A percentile compares a stretch with the other conserved stretches of the same genome.
These are phyloP conservation scores for Yasuhikotakia modesta DNA, from an alignment of 2,797 vertebrate species.

Conservation along the genomic window DNA sequence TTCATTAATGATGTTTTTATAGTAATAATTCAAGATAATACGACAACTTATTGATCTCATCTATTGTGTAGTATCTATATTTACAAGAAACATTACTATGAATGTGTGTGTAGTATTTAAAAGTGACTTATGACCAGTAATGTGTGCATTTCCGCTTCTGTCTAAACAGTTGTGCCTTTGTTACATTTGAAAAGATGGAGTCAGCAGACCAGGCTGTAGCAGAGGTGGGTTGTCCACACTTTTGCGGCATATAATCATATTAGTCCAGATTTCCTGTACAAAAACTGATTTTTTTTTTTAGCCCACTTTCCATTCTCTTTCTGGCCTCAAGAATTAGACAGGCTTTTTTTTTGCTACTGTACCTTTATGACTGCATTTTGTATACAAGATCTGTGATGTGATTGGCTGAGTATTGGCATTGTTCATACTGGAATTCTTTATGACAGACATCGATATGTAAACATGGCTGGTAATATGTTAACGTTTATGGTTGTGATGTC, in stretches of 20 bases:
- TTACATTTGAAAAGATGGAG: conserved; percentile 94
- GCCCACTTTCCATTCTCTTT: not conserved
- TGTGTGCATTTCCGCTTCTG: not conserved
- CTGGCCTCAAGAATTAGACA: not conserved
- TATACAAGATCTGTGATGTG: not conserved
- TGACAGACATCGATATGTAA: too few relatives aligned
- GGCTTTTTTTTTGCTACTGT: not conserved
- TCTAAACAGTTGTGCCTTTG: conserved; percentile 85
- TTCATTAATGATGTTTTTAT: not conserved
- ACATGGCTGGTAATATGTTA: not conserved
- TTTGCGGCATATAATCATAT: not conserved
- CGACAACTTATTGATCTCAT: too few relatives aligned
- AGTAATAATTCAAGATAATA: too few relatives aligned
- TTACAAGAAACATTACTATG: not conserved
- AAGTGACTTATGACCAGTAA: too few relatives aligned
- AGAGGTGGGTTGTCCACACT: conserved; percentile 77
- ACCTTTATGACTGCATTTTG: not conserved
- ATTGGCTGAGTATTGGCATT: not conserved
- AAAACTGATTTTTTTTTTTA: too few relatives aligned
- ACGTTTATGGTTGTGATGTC: not conserved
- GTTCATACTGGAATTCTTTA: not conserved
- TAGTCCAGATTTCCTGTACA: too few relatives aligned
- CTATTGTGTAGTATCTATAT: not conserved
- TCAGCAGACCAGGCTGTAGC: conserved; percentile 91
- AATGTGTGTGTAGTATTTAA: not conserved